A percentile compares a stretch with the other conserved stretches of the same genome.
These are phyloP conservation scores for Drosophila mimica DNA, from an alignment of 2,888 invertebrate species.

Conservation along the genomic window DNA sequence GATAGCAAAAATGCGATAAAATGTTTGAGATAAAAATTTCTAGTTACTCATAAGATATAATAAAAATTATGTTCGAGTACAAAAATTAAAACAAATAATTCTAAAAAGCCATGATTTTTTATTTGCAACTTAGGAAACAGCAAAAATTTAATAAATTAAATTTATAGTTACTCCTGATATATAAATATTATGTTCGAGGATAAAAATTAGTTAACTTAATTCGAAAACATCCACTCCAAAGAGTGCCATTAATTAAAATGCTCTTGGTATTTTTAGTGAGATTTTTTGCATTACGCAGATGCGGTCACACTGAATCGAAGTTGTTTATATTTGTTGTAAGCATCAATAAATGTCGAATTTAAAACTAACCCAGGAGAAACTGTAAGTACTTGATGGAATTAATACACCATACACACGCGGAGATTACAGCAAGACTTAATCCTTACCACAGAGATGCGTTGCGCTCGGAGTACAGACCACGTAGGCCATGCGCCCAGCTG, in stretches of 20 bases:
- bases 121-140: neutral
- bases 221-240: neutral
- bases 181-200: neutral
- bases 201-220: neutral
- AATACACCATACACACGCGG: neutral
- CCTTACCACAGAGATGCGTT: slow-evolving; percentile 59
- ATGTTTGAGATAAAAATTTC: slow-evolving; percentile 25
- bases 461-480: slow-evolving; percentile 74
- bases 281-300: neutral
- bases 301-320: slow-evolving; percentile 43
- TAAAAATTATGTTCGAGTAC: neutral
- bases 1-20: neutral
- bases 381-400: slow-evolving; percentile 56
- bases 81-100: neutral
- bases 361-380: slow-evolving; percentile 72
- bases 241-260: neutral
- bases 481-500: slow-evolving; percentile 68
- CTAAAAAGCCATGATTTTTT: neutral
- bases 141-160: neutral
- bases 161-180: neutral
- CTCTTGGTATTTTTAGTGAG: slow-evolving; percentile 1
- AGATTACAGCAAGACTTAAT: neutral
- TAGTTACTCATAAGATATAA: slow-evolving; percentile 11
- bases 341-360: slow-evolving; percentile 69
- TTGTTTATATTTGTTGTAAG: slow-evolving; percentile 73